A percentile compares a stretch with the other conserved stretches of the same genome.
phyloP scores from a whole-genome alignment of 2,113 vertebrate species.

The Pteropus alecto region DNA sequence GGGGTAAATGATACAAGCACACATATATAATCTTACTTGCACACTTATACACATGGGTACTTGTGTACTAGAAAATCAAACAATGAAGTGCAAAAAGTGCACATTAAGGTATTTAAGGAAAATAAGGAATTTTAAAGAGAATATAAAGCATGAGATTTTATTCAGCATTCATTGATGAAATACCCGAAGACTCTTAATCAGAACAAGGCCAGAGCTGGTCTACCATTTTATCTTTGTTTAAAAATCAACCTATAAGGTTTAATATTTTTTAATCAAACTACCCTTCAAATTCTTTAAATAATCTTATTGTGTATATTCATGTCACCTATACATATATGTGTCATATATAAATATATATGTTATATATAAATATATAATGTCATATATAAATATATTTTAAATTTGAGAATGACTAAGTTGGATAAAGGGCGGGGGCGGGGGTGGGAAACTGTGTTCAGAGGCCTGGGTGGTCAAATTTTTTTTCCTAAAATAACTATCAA shows the following conservation, averaged over 20 bases:
- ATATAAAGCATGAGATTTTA: neutral
- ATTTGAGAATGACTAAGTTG: neutral
- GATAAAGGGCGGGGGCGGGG: neutral
- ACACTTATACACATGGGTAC: neutral
- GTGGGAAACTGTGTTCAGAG: neutral
- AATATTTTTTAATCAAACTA: neutral
- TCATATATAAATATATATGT: neutral
- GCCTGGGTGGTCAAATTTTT: neutral
- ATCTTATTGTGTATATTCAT: neutral
- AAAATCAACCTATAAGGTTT: neutral
- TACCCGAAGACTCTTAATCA: neutral
- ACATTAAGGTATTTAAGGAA: neutral
- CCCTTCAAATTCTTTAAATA: neutral
- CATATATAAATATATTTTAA: neutral
- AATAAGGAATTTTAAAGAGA: neutral
- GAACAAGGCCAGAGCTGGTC: neutral
- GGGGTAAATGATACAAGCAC: neutral
- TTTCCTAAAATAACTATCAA: neutral
- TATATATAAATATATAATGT: neutral
- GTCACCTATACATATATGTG: neutral
- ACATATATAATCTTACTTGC: neutral
- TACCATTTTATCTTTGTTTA: conserved; percentile 17
- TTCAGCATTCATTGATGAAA: neutral
- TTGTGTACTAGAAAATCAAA: neutral
- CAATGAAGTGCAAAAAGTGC: neutral